A percentile compares a stretch with the other conserved stretches of the same genome.
phyloP scores from a whole-genome alignment of 2,113 vertebrate genomes.

The Tautogolabrus adspersus region DNA sequence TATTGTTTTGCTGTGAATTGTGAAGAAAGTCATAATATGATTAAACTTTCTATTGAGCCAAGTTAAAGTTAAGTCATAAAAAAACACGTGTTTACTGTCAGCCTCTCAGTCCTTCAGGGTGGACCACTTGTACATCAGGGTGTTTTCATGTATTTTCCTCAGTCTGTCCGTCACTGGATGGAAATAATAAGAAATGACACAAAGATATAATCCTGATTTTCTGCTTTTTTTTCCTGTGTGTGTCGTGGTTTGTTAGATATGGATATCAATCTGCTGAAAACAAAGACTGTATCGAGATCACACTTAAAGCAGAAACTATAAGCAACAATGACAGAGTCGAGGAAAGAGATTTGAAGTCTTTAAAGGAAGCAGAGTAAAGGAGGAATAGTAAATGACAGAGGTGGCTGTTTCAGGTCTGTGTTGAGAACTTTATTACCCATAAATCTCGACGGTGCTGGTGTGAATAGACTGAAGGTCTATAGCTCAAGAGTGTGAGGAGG shows the following conservation, averaged over 20 bases:
- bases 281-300: neutral
- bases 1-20: no score
- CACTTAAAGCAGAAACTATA: neutral
- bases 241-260: conserved; percentile 19
- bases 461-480: neutral
- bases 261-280: conserved; percentile 3
- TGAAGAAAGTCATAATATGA: no score
- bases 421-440: neutral
- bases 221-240: neutral
- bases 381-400: neutral
- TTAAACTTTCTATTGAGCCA: no score
- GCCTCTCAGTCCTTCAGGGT: no score
- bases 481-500: neutral
- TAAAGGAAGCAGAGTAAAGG: neutral
- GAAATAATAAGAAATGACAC: conserved; percentile 14
- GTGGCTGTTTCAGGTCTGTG: neutral
- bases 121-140: no score
- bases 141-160: conserved; percentile 3
- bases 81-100: no score
- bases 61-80: no score
- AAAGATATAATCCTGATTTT: conserved; percentile 27
- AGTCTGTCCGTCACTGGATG: neutral
- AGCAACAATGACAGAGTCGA: neutral
- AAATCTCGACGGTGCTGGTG: neutral
- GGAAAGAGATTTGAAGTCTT: neutral